phyloP scores from a whole-genome alignment of 2,888 invertebrate genomes.

The Nephrotoma appendiculata region DNA sequence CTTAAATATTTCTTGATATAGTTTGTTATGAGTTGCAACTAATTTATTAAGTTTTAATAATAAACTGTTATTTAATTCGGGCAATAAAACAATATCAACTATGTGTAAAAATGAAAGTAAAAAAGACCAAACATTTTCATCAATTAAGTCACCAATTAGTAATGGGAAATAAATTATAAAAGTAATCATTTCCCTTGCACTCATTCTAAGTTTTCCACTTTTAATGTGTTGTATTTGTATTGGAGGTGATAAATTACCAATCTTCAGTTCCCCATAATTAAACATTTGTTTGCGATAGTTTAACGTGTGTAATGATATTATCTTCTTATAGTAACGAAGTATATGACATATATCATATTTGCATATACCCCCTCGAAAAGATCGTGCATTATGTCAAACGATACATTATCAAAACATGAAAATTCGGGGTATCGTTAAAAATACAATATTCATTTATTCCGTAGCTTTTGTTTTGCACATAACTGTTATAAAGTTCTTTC shows the following conservation, averaged over 20 bases:
- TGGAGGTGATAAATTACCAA: not conserved
- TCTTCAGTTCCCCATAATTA: not conserved
- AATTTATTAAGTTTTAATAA: not conserved
- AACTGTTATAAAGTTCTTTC: too few relatives aligned
- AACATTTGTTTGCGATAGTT: not conserved
- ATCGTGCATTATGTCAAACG: not conserved
- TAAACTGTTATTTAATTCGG: not conserved
- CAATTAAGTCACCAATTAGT: not conserved
- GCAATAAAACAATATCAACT: not conserved
- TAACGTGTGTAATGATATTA: not conserved
- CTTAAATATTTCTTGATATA: not conserved
- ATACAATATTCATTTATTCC: not conserved
- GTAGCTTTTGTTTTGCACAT: too few relatives aligned
- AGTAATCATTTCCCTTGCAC: too few relatives aligned
- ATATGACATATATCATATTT: not conserved
- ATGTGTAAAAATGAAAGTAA: not conserved
- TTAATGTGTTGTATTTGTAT: not conserved
- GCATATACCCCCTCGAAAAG: not conserved
- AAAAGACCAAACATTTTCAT: not conserved
- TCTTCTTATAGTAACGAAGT: not conserved
- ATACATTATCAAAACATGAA: not conserved
- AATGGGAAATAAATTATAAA: not conserved
- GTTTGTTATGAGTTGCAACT: not conserved
- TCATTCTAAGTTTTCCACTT: too few relatives aligned
- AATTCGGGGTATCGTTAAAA: not conserved